Base-by-base conservation (phyloP, 1,140 invertebrate species). In the Carposina sasakii region DNA sequence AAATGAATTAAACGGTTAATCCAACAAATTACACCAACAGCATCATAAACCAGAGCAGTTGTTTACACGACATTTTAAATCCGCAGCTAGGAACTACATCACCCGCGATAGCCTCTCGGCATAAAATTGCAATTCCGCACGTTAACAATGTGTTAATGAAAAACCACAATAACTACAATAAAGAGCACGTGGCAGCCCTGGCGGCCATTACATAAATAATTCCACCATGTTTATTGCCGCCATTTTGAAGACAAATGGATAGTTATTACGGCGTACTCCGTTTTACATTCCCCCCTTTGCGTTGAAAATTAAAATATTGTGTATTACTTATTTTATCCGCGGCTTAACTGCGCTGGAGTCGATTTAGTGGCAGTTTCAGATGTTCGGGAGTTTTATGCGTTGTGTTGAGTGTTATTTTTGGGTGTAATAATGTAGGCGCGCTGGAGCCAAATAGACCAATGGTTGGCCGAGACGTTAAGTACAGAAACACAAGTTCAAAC, bases 211-310 rank as follows among this genome's bases (percentile, higher is more conserved):
- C 79, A 83, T 83, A 83, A 83, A 83, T 83, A 81, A 81, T 79
- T 71, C 60, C 64, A 66, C 76, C 71, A 81, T 83, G 77, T 83
- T 83, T 83, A 83, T 83, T 83, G 71, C 79, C 70, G 67, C 79
- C 76, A 83, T 83, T 83, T 79, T 79, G 77, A 81, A 83, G 79
- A 83, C 79, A 83, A 83, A 83, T 83, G 77, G 79, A 74, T 81
- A 81, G 79, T 83, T 83, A 83, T 83, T 81, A 83, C 77, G 64
- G 63, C 66, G 65, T 69, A 71, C 71, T 79, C 67, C 65, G 71
- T 76, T 83, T 81, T 81, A 83, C 79, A 81, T 79, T 79, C 74
- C 62, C 66, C 70, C n/a, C 67, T 53, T 67, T 59, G 57, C 63
- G 67, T 69, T 73, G 68, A 68, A 81, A 83, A 84, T 84, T 84